Evolutionary conservation across 2,113 vertebrate genomes (phyloP).

Genomic region (Micronisus gabar): DNA sequence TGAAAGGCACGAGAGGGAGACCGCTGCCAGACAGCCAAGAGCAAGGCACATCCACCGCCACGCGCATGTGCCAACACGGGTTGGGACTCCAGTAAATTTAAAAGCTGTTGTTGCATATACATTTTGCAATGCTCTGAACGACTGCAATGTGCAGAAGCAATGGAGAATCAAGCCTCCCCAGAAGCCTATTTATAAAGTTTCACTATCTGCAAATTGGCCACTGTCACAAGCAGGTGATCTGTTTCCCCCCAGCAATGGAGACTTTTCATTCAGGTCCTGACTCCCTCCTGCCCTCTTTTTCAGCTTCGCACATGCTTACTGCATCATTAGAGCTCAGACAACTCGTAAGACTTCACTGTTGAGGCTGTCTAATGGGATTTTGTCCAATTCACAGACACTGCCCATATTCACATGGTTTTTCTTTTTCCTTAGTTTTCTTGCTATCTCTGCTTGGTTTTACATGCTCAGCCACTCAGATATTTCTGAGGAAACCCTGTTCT

Average conservation of each 20-base stretch:
- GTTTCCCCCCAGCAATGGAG: neutral
- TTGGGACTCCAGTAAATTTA: neutral
- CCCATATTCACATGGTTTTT: neutral
- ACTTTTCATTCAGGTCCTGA: neutral
- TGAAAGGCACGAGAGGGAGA: neutral
- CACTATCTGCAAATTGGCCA: neutral
- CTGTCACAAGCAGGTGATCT: neutral
- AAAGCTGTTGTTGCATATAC: neutral
- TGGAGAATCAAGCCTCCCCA: neutral
- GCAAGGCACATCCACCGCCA: neutral
- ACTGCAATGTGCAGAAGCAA: neutral
- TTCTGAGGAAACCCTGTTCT: neutral
- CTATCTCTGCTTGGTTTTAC: neutral
- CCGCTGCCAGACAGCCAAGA: neutral
- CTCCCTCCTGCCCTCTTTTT: neutral
- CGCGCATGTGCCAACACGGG: fast-evolving
- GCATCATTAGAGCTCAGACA: neutral
- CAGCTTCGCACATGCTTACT: neutral
- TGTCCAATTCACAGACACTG: neutral
- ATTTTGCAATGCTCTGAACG: neutral
- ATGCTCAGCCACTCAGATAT: neutral
- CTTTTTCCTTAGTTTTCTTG: neutral
- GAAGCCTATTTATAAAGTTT: neutral
- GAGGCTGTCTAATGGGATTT: neutral
- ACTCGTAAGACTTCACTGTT: neutral